Evolutionary conservation across 2,113 vertebrate genomes (phyloP), one percentile per base, ranked within the genome.

Genomic region (Crypturellus undulatus): DNA sequence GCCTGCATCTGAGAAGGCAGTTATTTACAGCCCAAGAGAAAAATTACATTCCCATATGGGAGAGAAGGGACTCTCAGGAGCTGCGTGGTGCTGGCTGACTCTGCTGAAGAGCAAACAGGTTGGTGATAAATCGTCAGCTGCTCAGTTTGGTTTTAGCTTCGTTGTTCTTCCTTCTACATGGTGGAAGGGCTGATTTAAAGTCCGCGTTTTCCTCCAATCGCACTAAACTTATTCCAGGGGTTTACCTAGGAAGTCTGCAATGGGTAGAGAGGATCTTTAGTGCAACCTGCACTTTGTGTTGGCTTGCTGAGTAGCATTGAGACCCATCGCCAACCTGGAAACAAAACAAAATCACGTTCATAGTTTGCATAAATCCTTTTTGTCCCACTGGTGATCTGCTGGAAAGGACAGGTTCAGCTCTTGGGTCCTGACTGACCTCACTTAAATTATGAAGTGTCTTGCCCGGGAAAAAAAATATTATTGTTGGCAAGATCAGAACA

Each of bases 381-480:
- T 78, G 9, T 56, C 21, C 69, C 12, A 12, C 45, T 68, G 45
- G 60, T 90, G 79, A 92, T 92, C 92, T 90, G 88, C 86, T 95
- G 83, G 81, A 86, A 94, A 94, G 84, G 85, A 94, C 69, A 90
- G 72, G 64, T 90, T 95, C 62, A 83, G 67, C 85, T 96, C 64
- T 49, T 34, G 28, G 83, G 85, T 84, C 83, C 56, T 92, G 88
- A 54, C 88, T 93, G 90, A 95, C 88, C 88, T 88, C 90, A 67
- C 76, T 68, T 94, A 73, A 96, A 90, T 96, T 96, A 96, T 86
- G 72, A 78, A 79, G 26, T 77, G 79, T 68, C 76, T 93, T 84
- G 90, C 83, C 86, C 93, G 70, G 51, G 49, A 11, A 75, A 94
- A 80, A 95, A 96, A 95, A 96, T 96, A 95, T 93, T 94, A 63